phyloP scores from a whole-genome alignment of 2,113 vertebrate species.

The Nyctibius bracteatus region DNA sequence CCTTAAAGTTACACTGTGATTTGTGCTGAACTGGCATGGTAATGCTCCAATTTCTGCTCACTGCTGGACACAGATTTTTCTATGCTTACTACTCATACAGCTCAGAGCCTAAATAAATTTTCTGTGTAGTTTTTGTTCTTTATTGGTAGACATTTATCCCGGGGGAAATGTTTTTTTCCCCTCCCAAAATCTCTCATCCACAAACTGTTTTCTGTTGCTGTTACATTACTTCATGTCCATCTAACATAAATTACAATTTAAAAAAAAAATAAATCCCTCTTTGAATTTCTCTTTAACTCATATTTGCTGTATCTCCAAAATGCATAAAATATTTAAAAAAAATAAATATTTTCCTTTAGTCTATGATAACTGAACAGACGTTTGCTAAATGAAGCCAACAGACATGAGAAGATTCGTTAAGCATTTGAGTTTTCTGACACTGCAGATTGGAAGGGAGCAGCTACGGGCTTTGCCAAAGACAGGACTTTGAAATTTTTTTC shows the following conservation, averaged over 20 bases:
- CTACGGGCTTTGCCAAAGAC: conserved; percentile 35
- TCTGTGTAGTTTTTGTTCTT: background rate
- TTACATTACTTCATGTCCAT: background rate
- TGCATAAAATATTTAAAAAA: background rate
- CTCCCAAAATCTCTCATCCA: background rate
- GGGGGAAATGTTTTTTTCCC: background rate
- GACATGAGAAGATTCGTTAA: conserved; percentile 58
- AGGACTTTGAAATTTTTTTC: conserved; percentile 1
- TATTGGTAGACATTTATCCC: background rate
- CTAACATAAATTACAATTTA: background rate
- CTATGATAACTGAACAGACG: conserved; percentile 54
- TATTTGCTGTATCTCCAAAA: conserved; percentile 10
- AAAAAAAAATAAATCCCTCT: background rate
- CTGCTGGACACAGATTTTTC: background rate
- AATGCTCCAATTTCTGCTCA: background rate
- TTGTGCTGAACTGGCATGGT: background rate
- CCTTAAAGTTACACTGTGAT: background rate
- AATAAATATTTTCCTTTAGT: conserved; percentile 63
- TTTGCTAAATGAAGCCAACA: conserved; percentile 57
- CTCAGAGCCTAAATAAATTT: background rate
- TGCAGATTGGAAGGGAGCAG: conserved; percentile 59
- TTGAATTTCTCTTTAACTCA: conserved; percentile 10
- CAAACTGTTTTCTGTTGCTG: background rate
- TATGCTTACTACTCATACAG: background rate
- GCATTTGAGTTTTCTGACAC: conserved; percentile 63